Evolutionary conservation across 2,113 vertebrate species (phyloP).

Genomic region (Pardalotus punctatus): DNA sequence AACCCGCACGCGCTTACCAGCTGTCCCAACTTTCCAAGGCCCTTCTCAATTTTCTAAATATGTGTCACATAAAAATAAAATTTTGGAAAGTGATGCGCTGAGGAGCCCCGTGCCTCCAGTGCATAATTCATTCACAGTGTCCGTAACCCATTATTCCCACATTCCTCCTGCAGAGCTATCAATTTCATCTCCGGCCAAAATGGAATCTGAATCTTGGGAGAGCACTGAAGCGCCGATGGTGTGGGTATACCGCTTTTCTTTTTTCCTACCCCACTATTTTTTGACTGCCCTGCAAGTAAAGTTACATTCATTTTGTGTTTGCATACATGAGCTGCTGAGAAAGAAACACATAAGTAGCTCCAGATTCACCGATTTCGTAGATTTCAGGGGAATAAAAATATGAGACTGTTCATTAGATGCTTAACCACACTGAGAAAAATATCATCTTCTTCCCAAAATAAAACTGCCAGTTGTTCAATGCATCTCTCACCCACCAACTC

Average conservation of each 20-base stretch:
- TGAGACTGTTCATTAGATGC: background rate
- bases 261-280: accelerated
- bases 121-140: conserved; percentile 59
- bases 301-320: background rate
- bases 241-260: background rate
- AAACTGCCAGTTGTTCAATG: background rate
- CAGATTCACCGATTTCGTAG: background rate
- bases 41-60: conserved; percentile 74
- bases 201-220: conserved; percentile 37
- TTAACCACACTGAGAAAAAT: background rate
- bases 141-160: conserved; percentile 28
- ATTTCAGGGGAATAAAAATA: background rate
- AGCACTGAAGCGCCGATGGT: background rate
- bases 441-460: background rate
- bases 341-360: background rate
- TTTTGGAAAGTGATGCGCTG: conserved; percentile 8
- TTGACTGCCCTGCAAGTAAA: background rate
- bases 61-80: conserved; percentile 75
- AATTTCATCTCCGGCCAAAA: conserved; percentile 1
- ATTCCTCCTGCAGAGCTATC: conserved; percentile 38
- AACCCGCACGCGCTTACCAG: conserved; percentile 54
- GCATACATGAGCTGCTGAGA: background rate
- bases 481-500: background rate
- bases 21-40: conserved; percentile 73
- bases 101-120: conserved; percentile 21